Evolutionary conservation across 2,797 vertebrate species (phyloP).

Genomic region (Tympanoctomys barrerae): DNA sequence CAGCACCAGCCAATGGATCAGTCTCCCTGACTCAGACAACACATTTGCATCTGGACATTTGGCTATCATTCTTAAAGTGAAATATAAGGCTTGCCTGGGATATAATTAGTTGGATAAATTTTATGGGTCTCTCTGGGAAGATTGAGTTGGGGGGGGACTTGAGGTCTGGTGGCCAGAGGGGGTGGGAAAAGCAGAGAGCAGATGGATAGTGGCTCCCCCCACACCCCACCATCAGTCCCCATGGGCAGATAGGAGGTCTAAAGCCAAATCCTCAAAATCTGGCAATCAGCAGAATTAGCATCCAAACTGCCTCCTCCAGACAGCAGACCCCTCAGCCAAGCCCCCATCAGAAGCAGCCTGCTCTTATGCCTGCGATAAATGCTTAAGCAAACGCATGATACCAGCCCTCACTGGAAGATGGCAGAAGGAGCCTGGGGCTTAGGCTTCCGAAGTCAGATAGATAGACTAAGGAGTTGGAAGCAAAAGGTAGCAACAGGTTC

Average conservation of each 20-base stretch:
- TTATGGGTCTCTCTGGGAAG: slow-evolving; percentile 38
- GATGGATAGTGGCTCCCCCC: slow-evolving; percentile 46
- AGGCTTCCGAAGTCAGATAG: background rate
- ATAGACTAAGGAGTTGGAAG: background rate
- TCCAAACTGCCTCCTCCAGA: slow-evolving; percentile 78
- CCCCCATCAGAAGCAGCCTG: slow-evolving; percentile 50
- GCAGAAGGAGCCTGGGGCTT: background rate
- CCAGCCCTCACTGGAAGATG: slow-evolving; percentile 9
- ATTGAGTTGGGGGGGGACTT: background rate
- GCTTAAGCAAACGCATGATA: background rate
- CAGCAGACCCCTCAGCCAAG: slow-evolving; percentile 53
- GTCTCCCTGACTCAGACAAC: slow-evolving; percentile 6
- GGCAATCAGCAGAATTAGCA: slow-evolving; percentile 77
- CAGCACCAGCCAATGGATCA: background rate
- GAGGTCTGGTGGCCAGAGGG: background rate
- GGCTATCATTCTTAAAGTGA: slow-evolving; percentile 59
- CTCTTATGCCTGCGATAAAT: slow-evolving; percentile 71
- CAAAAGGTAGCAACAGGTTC: background rate
- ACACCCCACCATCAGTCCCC: slow-evolving; percentile 24
- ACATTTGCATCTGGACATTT: slow-evolving; percentile 44
- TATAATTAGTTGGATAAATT: slow-evolving; percentile 74
- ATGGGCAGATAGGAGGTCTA: slow-evolving; percentile 60
- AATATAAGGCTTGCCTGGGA: slow-evolving; percentile 55
- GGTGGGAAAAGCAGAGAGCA: background rate
- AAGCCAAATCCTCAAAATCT: background rate